These are phyloP conservation scores for Drosophila infuscata DNA, from an alignment of 2,888 invertebrate genomes.

Conservation along the genomic window DNA sequence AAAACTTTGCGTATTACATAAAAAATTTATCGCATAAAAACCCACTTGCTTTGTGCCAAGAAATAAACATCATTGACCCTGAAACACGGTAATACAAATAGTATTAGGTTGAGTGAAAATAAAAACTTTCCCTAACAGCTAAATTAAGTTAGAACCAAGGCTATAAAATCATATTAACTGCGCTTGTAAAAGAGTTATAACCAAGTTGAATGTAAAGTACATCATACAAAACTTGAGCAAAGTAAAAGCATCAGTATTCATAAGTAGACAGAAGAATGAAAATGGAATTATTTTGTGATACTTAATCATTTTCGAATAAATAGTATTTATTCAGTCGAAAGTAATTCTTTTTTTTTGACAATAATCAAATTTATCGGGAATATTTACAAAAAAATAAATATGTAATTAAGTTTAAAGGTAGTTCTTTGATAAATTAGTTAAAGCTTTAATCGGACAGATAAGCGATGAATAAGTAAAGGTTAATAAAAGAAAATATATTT, in stretches of 20 bases:
- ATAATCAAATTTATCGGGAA: slow-evolving; percentile 2
- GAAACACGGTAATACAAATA: slow-evolving; percentile 17
- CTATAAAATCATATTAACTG: slow-evolving; percentile 21
- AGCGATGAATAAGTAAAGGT: slow-evolving; percentile 19
- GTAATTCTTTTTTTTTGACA: neutral
- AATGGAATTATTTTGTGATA: neutral
- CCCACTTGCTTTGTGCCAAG: slow-evolving; percentile 34
- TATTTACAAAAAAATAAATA: neutral
- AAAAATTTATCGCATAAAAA: slow-evolving; percentile 50
- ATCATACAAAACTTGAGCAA: neutral
- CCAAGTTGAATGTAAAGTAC: slow-evolving; percentile 3
- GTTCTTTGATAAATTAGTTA: slow-evolving; percentile 51
- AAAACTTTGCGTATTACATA: slow-evolving; percentile 58
- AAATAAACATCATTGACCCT: slow-evolving; percentile 25
- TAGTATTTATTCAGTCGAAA: neutral
- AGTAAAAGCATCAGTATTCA: neutral
- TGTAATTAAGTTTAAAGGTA: too few species aligned
- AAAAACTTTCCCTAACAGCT: slow-evolving; percentile 27
- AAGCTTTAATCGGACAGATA: slow-evolving; percentile 31
- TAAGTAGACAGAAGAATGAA: neutral
- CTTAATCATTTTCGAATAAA: neutral
- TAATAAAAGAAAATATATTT: slow-evolving; percentile 32
- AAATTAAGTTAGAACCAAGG: neutral
- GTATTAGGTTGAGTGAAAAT: slow-evolving; percentile 25
- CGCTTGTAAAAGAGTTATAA: slow-evolving; percentile 3